Percentiles rank a stretch among this genome's conserved stretches.
These are phyloP conservation scores for Chaetodon trifasciatus DNA, from an alignment of 2,797 vertebrate genomes.

Conservation along the genomic window DNA sequence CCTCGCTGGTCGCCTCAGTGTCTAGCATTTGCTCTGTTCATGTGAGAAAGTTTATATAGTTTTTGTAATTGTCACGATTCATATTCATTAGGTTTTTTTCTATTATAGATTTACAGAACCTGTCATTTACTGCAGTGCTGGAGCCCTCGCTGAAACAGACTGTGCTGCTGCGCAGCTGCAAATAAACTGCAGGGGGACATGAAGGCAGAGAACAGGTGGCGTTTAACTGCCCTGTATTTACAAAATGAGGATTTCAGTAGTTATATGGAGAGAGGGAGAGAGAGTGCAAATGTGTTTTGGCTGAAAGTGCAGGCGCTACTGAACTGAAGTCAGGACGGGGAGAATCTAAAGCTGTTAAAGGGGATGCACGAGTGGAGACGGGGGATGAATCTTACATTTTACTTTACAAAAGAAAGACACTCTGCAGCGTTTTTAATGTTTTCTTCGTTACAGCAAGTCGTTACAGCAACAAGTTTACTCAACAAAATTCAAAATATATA, in stretches of 20 bases:
- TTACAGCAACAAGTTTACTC: too few relatives aligned
- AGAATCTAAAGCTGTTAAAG: not conserved
- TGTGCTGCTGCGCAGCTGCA: conserved; percentile 28
- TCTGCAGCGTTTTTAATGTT: not conserved
- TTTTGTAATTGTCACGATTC: conserved; percentile 15
- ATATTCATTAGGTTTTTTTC: conserved; percentile 21
- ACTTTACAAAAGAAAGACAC: not conserved
- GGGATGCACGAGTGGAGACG: not conserved
- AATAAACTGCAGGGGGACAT: conserved; percentile 38
- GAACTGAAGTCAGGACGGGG: conserved; percentile 1
- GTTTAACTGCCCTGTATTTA: conserved; percentile 50
- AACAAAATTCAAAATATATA: too few relatives aligned
- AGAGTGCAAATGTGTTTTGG: conserved; percentile 30
- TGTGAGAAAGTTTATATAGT: conserved; percentile 14
- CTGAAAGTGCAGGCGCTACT: conserved; percentile 3
- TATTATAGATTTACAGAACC: conserved; percentile 7
- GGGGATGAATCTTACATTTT: not conserved
- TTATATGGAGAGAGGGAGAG: conserved; percentile 3
- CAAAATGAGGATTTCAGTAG: conserved; percentile 50
- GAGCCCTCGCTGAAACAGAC: conserved; percentile 11
- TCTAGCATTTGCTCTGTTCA: conserved; percentile 2
- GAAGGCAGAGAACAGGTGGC: conserved; percentile 45
- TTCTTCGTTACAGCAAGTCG: too few relatives aligned
- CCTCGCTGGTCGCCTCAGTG: not conserved
- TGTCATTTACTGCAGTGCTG: conserved; percentile 24